Conservation (phyloP, 92 coral and sea anemone genomes). For the Parazoanthus atlanticus region DNA sequence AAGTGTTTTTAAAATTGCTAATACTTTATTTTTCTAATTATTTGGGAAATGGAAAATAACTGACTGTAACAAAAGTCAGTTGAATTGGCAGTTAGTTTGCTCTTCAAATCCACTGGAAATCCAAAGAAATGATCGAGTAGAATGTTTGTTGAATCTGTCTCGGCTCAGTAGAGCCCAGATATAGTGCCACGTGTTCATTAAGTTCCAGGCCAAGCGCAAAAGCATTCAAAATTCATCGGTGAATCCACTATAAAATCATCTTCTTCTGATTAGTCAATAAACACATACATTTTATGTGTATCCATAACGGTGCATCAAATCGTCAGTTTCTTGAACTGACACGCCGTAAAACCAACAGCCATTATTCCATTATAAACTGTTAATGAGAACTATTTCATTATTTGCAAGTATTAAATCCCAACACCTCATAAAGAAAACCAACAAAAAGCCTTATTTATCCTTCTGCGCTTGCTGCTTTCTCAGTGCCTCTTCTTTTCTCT, state of each 20-base stretch:
- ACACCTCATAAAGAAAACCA: constrained; percentile 19
- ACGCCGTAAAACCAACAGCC: background rate
- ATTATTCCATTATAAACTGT: background rate
- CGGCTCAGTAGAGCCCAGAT: background rate
- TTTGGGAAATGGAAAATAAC: too few relatives aligned
- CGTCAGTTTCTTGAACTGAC: too few relatives aligned
- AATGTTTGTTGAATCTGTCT: background rate
- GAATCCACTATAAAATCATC: background rate
- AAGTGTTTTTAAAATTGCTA: too few relatives aligned
- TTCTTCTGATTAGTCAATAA: background rate
- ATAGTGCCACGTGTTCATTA: constrained; percentile 25
- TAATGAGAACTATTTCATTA: background rate
- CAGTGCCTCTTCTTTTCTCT: constrained; percentile 74
- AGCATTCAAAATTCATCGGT: background rate
- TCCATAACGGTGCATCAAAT: background rate
- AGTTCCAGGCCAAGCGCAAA: background rate
- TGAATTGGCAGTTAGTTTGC: background rate
- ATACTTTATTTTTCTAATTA: too few relatives aligned
- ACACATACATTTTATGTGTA: background rate
- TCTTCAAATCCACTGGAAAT: background rate
- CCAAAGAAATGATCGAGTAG: too few relatives aligned
- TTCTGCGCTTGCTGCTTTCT: constrained; percentile 59
- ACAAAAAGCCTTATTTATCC: constrained; percentile 8
- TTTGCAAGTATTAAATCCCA: constrained; percentile 19
- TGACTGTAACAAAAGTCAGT: background rate